Conservation (phyloP, 2,797 vertebrate genomes). For the Lacerta agilis region DNA sequence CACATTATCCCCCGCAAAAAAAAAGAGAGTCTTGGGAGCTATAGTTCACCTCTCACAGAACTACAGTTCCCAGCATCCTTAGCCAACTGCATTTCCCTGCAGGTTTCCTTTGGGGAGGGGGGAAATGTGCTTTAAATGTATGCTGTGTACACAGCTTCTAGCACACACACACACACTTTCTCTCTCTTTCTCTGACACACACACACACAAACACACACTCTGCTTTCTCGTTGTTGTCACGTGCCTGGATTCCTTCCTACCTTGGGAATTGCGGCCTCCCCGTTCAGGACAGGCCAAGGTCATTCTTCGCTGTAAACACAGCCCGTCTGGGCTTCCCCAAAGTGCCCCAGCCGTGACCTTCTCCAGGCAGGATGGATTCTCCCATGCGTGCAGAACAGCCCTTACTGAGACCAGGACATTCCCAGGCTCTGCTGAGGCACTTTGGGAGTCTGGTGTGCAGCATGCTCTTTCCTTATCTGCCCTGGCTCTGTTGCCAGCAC, state of each 20-base stretch:
- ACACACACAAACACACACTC: background rate
- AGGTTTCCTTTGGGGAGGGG: too few relatives aligned
- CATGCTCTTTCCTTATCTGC: background rate
- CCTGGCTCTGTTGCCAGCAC: background rate
- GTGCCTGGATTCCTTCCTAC: background rate
- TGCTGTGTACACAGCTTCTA: too few relatives aligned
- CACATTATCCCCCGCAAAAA: too few relatives aligned
- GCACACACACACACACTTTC: too few relatives aligned
- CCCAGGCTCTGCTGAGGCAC: too few relatives aligned
- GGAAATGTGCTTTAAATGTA: too few relatives aligned
- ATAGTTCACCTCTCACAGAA: too few relatives aligned
- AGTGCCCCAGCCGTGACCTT: background rate
- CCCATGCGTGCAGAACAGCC: background rate
- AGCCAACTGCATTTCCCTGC: too few relatives aligned
- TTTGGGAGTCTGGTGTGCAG: background rate
- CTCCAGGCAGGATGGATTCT: background rate
- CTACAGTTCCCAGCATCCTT: too few relatives aligned
- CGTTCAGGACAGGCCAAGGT: background rate
- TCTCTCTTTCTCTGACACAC: background rate
- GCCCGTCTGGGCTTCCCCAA: background rate
- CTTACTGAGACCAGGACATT: background rate
- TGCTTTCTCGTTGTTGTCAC: background rate
- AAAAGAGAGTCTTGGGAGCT: too few relatives aligned
- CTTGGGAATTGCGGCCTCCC: background rate
- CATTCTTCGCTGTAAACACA: background rate